Evolutionary conservation across 2,113 vertebrate species (phyloP), one percentile per base, ranked within the genome.

Genomic region (Lagopus muta): DNA sequence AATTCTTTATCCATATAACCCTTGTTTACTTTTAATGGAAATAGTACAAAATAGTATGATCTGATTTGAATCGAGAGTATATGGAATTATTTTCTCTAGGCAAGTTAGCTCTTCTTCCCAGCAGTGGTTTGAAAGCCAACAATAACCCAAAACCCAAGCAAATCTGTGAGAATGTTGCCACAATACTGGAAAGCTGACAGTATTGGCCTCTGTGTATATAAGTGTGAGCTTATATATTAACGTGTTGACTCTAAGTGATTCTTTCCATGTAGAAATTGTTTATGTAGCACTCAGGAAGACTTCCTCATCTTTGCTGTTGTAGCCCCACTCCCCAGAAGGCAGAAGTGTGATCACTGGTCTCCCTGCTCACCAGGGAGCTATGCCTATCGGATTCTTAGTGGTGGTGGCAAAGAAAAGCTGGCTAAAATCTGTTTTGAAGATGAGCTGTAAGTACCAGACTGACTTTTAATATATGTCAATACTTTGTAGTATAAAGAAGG

Each of bases 371-470:
- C 83, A 5, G 90, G 93, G 40, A 88, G 20, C 80, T 98, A 97
- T 0, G 97, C 97, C 60, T 98, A 97, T 64, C 88, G 89, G 25
- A 12, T 98, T 74, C 95, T 97, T 76, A 98, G 98, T 2, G 97
- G 98, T 0, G 97, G 97, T 1, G 97, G 96, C 62, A 82, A 8
- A 13, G 2, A 25, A 55, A 97, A 75, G 6, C 45, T 57, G 2
- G 97, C 98, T 36, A 96, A 97, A 84, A 97, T 98, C 50, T 98
- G 98, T 89, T 98, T 98, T 90, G 97, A 98, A 66, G 97, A 98
- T 61, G 76, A 97, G 30, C 82, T 97, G 98, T 98, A 72, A 98
- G 98, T 98, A 81, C 30, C 10, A 3, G 19, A 43, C 28, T 14
- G 14, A 65, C 18, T 88, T 61, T 14, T 13, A 65, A 64, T 22